Evolutionary conservation across 2,797 vertebrate species (phyloP), one percentile per base, ranked within the genome.

Genomic region (Remorina albescens): DNA sequence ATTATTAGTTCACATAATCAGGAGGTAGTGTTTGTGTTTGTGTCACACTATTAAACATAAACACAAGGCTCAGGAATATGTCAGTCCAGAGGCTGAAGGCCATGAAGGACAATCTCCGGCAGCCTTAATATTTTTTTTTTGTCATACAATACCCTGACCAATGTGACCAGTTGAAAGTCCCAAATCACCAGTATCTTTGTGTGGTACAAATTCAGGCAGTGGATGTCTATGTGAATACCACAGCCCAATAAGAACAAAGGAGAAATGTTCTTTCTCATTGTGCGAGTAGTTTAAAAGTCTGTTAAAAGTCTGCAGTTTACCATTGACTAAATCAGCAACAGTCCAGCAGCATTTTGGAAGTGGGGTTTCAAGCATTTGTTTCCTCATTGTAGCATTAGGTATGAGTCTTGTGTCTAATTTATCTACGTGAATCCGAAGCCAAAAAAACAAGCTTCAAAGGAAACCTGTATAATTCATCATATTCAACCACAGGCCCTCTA

Each of bases 311-410:
- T 26, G 13, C 11, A 49, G 11, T 49, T 13, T 21, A 25, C 19
- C 19, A 47, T 7, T 23, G 13, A 51, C 13, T 51, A 5, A 23
- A 13, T 25, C 23, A 18, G 56, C 21, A 25, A 21, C 10, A 42
- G 21, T 42, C 42, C 10, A 44, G 19, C 8, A 55, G 44, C 0
- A 4, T 21, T 2, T 16, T n/a, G 19, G 47, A 50, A 8, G 53
- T 54, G 58, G 8, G 58, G 58, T 54, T 62, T 61, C 58, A 42
- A 16, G 23, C 57, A n/a, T n/a, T 32, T 49, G 18, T 41, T 34
- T 13, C 19, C 18, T 30, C 18, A 19, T 1, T 2, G 54, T 10
- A 19, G 21, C 34, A 42, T 50, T 23, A 23, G 21, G 30, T 44
- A 9, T n/a, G 7, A 2, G 23, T 12, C 67, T 60, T 21, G 53